A percentile compares a stretch with the other conserved stretches of the same genome.
Evolutionary conservation across 1,140 invertebrate genomes (phyloP).

Genomic region (Drosophila paulistorum): DNA sequence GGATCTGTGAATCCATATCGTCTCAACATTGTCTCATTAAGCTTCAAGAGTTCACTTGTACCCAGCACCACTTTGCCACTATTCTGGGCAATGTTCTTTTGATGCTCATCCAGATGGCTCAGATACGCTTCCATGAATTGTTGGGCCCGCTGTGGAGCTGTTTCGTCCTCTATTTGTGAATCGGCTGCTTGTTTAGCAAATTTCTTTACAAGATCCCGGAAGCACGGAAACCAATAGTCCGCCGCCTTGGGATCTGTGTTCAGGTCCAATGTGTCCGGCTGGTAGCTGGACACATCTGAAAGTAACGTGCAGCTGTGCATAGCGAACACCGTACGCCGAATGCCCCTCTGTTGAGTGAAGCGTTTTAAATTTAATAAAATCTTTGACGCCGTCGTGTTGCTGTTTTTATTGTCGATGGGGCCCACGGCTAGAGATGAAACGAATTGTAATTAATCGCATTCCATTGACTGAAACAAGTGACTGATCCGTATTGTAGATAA

Average conservation of each 20-base stretch:
- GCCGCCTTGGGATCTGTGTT: conserved; percentile 93
- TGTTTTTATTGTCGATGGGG: conserved; percentile 9
- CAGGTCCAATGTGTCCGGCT: conserved; percentile 95
- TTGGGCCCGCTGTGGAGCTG: conserved; percentile 90
- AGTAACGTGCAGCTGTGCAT: conserved; percentile 81
- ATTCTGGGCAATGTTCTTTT: conserved; percentile 88
- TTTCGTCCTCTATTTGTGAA: conserved; percentile 89
- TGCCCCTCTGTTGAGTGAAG: conserved; percentile 28
- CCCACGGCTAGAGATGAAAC: neutral
- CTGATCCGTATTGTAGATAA: too few species aligned
- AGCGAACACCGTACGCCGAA: conserved; percentile 41
- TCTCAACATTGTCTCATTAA: conserved; percentile 95
- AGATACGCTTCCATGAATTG: conserved; percentile 94
- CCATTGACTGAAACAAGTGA: too few species aligned
- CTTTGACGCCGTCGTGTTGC: conserved; percentile 40
- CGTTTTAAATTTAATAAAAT: conserved; percentile 42
- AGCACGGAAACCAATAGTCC: conserved; percentile 96
- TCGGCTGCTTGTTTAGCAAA: conserved; percentile 90
- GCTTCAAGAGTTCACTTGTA: conserved; percentile 94
- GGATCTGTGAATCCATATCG: conserved; percentile 97
- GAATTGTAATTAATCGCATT: too few species aligned
- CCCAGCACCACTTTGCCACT: conserved; percentile 82
- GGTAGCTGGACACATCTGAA: conserved; percentile 86
- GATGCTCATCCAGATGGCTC: conserved; percentile 89
- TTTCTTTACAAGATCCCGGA: conserved; percentile 91